Evolutionary conservation across 1,140 invertebrate species (phyloP).

Genomic region (Drosophila rhopaloa): DNA sequence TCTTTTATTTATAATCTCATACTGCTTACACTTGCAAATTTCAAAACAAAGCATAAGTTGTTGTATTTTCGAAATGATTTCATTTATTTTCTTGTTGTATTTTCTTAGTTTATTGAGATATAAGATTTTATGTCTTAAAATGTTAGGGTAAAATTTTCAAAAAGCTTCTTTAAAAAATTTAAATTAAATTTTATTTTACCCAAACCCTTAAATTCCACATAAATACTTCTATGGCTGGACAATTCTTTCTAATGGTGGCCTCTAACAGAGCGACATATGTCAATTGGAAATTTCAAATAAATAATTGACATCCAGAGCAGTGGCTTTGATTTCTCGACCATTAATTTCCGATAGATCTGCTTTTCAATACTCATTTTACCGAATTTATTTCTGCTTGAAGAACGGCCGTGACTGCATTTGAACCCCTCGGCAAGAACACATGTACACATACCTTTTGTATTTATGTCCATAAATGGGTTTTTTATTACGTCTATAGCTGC

Average conservation of each 20-base stretch:
- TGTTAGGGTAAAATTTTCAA: no score
- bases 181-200: not conserved
- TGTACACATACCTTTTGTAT: constrained; percentile 28
- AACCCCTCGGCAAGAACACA: not conserved
- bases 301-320: constrained; percentile 7
- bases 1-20: not conserved
- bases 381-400: constrained; percentile 32
- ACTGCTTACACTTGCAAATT: not conserved
- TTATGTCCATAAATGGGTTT: constrained; percentile 58
- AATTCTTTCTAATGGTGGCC: not conserved
- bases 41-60: no score
- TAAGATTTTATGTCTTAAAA: no score
- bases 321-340: constrained; percentile 15
- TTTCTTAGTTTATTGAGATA: no score
- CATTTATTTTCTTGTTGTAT: no score
- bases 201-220: no score
- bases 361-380: constrained; percentile 20
- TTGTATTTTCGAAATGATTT: no score
- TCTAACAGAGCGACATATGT: not conserved
- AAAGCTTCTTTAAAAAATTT: not conserved
- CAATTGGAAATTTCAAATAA: constrained; percentile 10
- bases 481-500: constrained; percentile 66
- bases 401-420: constrained; percentile 15
- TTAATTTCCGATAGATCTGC: constrained; percentile 13
- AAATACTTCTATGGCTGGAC: not conserved